A percentile compares a stretch with the other conserved stretches of the same genome.
phyloP scores from a whole-genome alignment of 2,797 vertebrate species.

The Lepidocolaptes lacrymiger region DNA sequence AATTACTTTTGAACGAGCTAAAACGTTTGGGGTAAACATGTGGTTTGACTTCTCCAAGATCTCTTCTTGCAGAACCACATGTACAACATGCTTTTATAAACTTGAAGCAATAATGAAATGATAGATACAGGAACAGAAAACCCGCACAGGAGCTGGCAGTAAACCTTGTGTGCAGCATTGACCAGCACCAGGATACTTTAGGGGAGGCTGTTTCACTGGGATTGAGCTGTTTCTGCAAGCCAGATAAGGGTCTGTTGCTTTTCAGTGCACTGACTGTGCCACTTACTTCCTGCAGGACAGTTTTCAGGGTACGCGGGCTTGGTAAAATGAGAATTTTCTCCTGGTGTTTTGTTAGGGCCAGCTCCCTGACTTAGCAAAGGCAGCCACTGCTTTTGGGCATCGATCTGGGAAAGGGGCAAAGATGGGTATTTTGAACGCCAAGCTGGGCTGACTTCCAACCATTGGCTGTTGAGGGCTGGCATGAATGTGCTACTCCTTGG shows the following conservation, averaged over 20 bases:
- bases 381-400: not conserved
- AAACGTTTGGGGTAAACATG: not conserved
- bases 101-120: not conserved
- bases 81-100: not conserved
- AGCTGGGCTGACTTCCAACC: accelerated
- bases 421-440: not conserved
- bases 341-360: accelerated
- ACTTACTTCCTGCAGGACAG: accelerated
- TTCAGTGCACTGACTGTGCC: accelerated
- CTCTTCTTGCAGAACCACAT: not conserved
- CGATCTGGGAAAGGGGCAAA: not conserved
- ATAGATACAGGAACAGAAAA: not conserved
- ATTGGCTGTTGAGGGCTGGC: not conserved
- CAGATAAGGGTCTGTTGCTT: not conserved
- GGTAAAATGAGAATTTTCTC: not conserved
- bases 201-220: not conserved
- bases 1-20: not conserved
- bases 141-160: accelerated
- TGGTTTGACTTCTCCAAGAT: not conserved
- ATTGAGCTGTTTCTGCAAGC: not conserved
- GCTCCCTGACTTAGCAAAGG: not conserved
- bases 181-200: not conserved
- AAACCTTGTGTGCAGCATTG: accelerated
- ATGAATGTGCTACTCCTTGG: accelerated
- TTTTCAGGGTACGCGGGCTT: not conserved